Base-by-base conservation (phyloP, 2,888 invertebrate genomes). In the Branchellion lobata region DNA sequence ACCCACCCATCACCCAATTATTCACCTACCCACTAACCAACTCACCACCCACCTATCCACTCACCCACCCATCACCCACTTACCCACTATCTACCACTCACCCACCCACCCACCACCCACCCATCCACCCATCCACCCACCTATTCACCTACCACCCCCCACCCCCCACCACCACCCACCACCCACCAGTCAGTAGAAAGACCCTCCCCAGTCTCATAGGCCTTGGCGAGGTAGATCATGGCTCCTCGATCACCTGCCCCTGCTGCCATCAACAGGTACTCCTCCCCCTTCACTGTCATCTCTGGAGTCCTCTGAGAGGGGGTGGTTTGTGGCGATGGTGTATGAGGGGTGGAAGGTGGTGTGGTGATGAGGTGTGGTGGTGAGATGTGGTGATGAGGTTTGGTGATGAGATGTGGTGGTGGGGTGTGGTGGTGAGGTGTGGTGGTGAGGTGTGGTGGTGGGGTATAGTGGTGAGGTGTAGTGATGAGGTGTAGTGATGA, bases 221-320 rank as follows among this genome's bases (percentile, higher is more conserved):
- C 88, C 81, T 88, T 87, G 5, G 90, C 90, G 82, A 90, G 84
- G 84, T 87, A 88, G 3, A 90, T 84, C 88, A 90, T 89, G 1
- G 90, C 87, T 34, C 86, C 85, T 57, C 89, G 84, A 83, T 90
- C 90, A 2, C 89, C 89, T 80, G 88, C 87, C 33, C 88, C 86
- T 18, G 90, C 90, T 14, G 90, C 90, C 81, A 85, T 84, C 71
- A 85, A 82, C 89, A 89, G 88, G 82, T 87, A 86, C 80, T 87
- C 86, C 74, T 87, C 80, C 1, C 89, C 89, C 36, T 84, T 82
- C 72, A 87, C 85, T 8, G 82, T 81, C 80, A 87, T 87, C 78
- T 88, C 86, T 14, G 83, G 83, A 34, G 81, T 83, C 75, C 83
- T 80, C 86, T 86, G 81, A 3, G n/a, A 8, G 40, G 40, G 40